These are phyloP conservation scores for Rhimphoctona megacephalus DNA, from an alignment of 2,888 invertebrate genomes.

Conservation along the genomic window DNA sequence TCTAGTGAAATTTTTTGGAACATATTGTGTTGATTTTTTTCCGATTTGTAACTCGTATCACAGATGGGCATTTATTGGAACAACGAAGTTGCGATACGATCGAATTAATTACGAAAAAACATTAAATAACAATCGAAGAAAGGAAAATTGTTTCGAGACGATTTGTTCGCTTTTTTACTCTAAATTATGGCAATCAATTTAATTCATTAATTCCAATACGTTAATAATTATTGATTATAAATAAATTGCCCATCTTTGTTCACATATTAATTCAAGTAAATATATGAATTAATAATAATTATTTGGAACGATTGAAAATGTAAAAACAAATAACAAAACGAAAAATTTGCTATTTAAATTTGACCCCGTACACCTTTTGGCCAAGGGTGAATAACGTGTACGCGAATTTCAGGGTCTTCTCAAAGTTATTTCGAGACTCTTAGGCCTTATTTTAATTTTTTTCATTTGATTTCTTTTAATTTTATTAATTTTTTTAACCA, in stretches of 20 bases:
- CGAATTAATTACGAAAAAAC: slow-evolving; percentile 11
- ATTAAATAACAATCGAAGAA: neutral
- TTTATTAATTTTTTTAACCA: slow-evolving; percentile 17
- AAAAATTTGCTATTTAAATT: neutral
- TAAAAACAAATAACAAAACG: slow-evolving; percentile 65
- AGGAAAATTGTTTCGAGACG: neutral
- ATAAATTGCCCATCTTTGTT: slow-evolving; percentile 57
- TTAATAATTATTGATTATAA: slow-evolving; percentile 40
- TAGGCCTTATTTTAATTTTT: slow-evolving; percentile 60
- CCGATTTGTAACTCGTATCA: slow-evolving; percentile 45
- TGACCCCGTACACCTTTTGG: neutral
- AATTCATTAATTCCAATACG: slow-evolving; percentile 3
- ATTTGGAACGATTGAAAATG: slow-evolving; percentile 34
- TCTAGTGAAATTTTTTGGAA: neutral
- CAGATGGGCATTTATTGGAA: slow-evolving; percentile 57
- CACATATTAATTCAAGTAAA: slow-evolving; percentile 56
- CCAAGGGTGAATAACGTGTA: neutral
- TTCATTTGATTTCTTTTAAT: neutral
- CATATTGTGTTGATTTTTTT: neutral
- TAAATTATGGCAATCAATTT: slow-evolving; percentile 18
- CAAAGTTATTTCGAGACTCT: slow-evolving; percentile 50
- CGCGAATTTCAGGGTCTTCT: slow-evolving; percentile 36
- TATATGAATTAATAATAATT: slow-evolving; percentile 57
- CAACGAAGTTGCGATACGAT: slow-evolving; percentile 38
- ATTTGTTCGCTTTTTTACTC: neutral